phyloP scores from a whole-genome alignment of 2,797 vertebrate genomes.

The Microchirus variegatus region DNA sequence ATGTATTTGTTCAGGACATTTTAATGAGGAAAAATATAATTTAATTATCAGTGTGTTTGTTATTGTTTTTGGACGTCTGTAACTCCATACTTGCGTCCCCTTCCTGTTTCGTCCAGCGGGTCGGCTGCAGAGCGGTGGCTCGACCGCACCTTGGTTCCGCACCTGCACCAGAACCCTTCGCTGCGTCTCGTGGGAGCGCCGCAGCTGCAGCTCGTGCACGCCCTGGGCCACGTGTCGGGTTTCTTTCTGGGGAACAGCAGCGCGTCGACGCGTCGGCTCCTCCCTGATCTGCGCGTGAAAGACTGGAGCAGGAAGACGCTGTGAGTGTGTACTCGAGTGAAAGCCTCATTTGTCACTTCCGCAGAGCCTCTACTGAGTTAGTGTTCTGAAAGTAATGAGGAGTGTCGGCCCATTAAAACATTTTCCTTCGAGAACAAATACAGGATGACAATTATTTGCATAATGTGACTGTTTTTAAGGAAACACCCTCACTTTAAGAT shows the following conservation, averaged over 20 bases:
- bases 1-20: no score
- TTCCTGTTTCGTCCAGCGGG: slow-evolving; percentile 59
- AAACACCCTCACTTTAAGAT: no score
- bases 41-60: background rate
- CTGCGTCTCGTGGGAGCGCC: slow-evolving; percentile 71
- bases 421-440: slow-evolving; percentile 2
- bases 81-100: background rate
- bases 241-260: slow-evolving; percentile 67
- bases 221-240: background rate
- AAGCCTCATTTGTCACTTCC: background rate
- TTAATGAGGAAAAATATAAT: no score
- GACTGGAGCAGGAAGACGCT: slow-evolving; percentile 48
- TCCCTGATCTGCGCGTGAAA: slow-evolving; percentile 51
- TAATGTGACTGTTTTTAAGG: background rate
- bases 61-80: background rate
- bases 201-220: slow-evolving; percentile 54
- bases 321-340: slow-evolving; percentile 56
- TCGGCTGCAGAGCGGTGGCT: slow-evolving; percentile 77
- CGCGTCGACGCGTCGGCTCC: slow-evolving; percentile 42
- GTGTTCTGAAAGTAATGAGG: slow-evolving; percentile 26
- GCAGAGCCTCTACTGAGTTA: slow-evolving; percentile 4
- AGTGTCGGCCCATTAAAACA: background rate
- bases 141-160: slow-evolving; percentile 63
- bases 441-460: background rate
- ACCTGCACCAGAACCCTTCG: slow-evolving; percentile 72